Conservation (phyloP, 2,888 invertebrate species). For the Cephalotes varians region DNA sequence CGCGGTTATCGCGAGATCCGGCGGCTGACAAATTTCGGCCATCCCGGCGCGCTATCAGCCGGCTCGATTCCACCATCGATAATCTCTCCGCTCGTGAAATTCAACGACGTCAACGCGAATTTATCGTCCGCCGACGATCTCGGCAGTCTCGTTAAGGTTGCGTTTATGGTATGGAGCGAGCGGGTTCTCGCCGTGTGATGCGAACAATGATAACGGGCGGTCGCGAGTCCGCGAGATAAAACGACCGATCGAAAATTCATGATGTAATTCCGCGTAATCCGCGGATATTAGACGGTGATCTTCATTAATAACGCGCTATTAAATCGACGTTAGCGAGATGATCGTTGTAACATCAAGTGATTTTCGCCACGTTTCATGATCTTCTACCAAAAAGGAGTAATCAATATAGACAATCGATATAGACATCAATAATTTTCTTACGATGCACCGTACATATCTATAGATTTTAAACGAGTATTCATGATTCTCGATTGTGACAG, state of each 20-base stretch:
- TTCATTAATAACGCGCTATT: not conserved
- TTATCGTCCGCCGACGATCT: constrained; percentile 48
- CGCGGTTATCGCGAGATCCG: constrained; percentile 51
- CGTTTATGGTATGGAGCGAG: not conserved
- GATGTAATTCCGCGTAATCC: not conserved
- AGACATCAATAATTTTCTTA: not conserved
- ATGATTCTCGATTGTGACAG: not conserved
- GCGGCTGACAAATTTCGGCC: constrained; percentile 54
- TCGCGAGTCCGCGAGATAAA: not conserved
- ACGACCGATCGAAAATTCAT: not conserved
- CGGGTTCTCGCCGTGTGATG: not conserved
- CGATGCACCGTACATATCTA: not conserved
- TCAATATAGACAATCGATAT: too few relatives aligned
- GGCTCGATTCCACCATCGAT: constrained; percentile 48
- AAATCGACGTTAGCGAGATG: not conserved
- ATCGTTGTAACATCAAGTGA: not conserved
- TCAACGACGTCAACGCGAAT: constrained; percentile 49
- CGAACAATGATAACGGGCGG: not conserved
- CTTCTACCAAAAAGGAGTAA: not conserved
- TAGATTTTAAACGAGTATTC: not conserved
- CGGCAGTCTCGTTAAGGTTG: constrained; percentile 39
- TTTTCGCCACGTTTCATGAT: not conserved
- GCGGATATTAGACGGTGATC: constrained; percentile 6
- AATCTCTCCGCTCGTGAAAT: constrained; percentile 54
- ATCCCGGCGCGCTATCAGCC: constrained; percentile 47